A percentile compares a stretch with the other conserved stretches of the same genome.
Conservation (phyloP, 2,888 invertebrate species). For the Auanema sp. region DNA sequence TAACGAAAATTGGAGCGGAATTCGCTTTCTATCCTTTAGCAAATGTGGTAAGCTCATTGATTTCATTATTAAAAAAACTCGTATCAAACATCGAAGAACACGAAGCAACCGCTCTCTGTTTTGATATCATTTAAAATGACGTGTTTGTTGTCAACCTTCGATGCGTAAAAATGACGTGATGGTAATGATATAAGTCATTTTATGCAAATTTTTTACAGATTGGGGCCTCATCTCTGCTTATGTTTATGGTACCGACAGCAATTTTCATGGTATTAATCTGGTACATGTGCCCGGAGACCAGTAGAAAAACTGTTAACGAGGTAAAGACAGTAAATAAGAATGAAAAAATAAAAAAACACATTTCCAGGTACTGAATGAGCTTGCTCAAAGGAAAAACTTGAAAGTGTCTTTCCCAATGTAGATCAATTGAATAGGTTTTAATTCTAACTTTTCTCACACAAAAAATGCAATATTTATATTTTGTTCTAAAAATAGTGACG, state of each 20-base stretch:
- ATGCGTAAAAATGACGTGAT: background rate
- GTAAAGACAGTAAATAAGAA: constrained; percentile 10
- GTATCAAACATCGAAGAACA: background rate
- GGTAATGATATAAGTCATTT: background rate
- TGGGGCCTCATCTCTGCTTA: constrained; percentile 27
- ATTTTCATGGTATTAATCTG: constrained; percentile 34
- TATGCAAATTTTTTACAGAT: constrained; percentile 12
- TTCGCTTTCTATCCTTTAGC: constrained; percentile 37
- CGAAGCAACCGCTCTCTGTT: too few relatives aligned
- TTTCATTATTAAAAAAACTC: background rate
- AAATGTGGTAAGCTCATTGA: constrained; percentile 22
- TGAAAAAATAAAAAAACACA: background rate
- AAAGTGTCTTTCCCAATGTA: constrained; percentile 30
- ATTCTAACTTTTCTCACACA: background rate
- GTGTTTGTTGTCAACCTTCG: background rate
- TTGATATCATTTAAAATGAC: background rate
- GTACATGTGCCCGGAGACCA: constrained; percentile 37
- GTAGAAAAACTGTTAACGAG: constrained; percentile 27
- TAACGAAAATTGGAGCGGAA: constrained; percentile 31
- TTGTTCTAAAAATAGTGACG: too few relatives aligned
- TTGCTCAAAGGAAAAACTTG: constrained; percentile 29
- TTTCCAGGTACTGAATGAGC: constrained; percentile 26
- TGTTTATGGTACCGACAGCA: constrained; percentile 34
- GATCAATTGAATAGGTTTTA: background rate
- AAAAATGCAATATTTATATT: too few relatives aligned